phyloP scores from a whole-genome alignment of 1,140 invertebrate genomes.

The Subanguina moxae region DNA sequence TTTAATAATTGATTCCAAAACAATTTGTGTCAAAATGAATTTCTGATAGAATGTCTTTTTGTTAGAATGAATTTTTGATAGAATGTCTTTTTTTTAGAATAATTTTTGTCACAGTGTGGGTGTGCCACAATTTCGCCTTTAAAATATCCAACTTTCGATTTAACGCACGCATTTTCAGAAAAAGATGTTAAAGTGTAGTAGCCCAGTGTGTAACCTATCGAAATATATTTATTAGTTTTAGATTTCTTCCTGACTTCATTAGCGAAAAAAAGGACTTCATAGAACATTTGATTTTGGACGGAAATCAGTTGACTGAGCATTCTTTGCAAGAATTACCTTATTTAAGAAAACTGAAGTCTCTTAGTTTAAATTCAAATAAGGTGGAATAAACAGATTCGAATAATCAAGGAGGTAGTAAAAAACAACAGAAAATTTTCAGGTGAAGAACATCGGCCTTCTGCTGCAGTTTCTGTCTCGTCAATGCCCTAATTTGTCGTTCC shows the following conservation, averaged over 20 bases:
- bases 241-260: constrained; percentile 14
- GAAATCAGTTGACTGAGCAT: constrained; percentile 40
- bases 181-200: neutral
- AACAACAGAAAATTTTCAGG: constrained; percentile 16
- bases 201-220: no score
- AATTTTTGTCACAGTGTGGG: no score
- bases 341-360: constrained; percentile 33
- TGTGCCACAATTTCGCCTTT: no score
- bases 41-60: no score
- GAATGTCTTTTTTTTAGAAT: no score
- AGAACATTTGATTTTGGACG: constrained; percentile 46
- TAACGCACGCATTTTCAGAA: neutral
- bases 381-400: constrained; percentile 2
- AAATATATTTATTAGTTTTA: constrained; percentile 3
- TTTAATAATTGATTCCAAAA: no score
- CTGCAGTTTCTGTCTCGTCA: constrained; percentile 32
- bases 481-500: constrained; percentile 40
- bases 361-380: constrained; percentile 40
- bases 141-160: no score
- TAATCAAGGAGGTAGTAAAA: neutral
- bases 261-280: constrained; percentile 20
- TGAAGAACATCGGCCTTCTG: constrained; percentile 41
- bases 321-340: constrained; percentile 23
- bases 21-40: no score
- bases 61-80: no score